Evolutionary conservation across 2,113 vertebrate genomes (phyloP).

Genomic region (Pollachius pollachius): DNA sequence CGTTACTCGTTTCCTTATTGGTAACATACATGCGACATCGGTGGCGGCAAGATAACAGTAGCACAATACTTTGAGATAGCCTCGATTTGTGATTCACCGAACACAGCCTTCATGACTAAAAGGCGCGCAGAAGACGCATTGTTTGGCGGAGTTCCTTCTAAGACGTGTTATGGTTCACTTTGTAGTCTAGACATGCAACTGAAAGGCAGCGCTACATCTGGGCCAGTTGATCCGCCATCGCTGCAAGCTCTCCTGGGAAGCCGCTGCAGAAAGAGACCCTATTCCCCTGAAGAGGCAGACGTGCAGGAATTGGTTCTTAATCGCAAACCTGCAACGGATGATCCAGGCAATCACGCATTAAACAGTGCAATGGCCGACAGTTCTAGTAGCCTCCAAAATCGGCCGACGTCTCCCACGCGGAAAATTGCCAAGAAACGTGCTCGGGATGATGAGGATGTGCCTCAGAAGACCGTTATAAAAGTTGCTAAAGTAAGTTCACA

Average conservation of each 20-base stretch:
- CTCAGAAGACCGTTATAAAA: too few relatives aligned
- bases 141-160: conserved; percentile 41
- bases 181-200: conserved; percentile 34
- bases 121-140: conserved; percentile 54
- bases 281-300: conserved; percentile 9
- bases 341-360: background rate
- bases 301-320: background rate
- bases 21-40: background rate
- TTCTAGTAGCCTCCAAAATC: conserved; percentile 23
- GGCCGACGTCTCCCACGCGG: background rate
- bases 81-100: too few relatives aligned
- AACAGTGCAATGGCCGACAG: background rate
- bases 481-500: too few relatives aligned
- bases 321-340: conserved; percentile 7
- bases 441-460: conserved; percentile 20
- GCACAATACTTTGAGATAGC: too few relatives aligned
- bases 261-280: conserved; percentile 61
- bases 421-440: conserved; percentile 35
- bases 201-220: conserved; percentile 24
- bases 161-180: conserved; percentile 27
- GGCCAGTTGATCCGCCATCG: conserved; percentile 30
- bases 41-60: background rate
- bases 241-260: conserved; percentile 29
- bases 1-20: too few relatives aligned
- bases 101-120: conserved; percentile 62